phyloP scores from a whole-genome alignment of 2,888 invertebrate species.

The Merodon equestris region DNA sequence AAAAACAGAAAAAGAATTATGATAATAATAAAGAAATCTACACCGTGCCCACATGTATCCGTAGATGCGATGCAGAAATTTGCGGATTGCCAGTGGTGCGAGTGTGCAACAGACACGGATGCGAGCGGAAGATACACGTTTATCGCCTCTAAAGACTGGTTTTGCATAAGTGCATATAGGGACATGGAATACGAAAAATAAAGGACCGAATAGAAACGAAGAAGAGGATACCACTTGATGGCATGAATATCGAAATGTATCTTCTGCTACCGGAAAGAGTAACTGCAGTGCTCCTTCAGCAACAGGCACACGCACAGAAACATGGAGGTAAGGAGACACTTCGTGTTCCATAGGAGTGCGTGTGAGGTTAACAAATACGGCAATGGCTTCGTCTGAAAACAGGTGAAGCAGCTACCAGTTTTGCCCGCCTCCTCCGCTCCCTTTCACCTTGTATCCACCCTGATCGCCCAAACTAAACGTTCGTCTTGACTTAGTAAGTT shows the following conservation, averaged over 20 bases:
- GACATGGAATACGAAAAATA: no score
- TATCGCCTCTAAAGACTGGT: no score
- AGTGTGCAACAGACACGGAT: background rate
- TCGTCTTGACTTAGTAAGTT: no score
- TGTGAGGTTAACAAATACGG: slow-evolving; percentile 48
- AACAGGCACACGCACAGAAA: background rate
- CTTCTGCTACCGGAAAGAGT: slow-evolving; percentile 28
- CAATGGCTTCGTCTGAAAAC: slow-evolving; percentile 31
- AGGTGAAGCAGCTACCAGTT: slow-evolving; percentile 60
- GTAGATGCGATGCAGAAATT: background rate
- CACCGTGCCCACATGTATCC: no score
- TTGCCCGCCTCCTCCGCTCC: background rate
- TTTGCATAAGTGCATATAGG: no score
- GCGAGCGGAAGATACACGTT: background rate
- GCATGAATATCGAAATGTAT: slow-evolving; percentile 38
- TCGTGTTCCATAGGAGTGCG: slow-evolving; percentile 16
- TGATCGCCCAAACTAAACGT: no score
- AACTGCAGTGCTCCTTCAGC: background rate
- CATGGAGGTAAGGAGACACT: no score
- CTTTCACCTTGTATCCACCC: background rate
- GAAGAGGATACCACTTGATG: slow-evolving; percentile 24
- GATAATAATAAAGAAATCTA: background rate
- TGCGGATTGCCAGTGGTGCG: slow-evolving; percentile 18
- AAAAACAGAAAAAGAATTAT: background rate
- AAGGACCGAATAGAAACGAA: no score